A percentile compares a stretch with the other conserved stretches of the same genome.
phyloP scores from a whole-genome alignment of 2,113 vertebrate genomes.

The Peromyscus leucopus region DNA sequence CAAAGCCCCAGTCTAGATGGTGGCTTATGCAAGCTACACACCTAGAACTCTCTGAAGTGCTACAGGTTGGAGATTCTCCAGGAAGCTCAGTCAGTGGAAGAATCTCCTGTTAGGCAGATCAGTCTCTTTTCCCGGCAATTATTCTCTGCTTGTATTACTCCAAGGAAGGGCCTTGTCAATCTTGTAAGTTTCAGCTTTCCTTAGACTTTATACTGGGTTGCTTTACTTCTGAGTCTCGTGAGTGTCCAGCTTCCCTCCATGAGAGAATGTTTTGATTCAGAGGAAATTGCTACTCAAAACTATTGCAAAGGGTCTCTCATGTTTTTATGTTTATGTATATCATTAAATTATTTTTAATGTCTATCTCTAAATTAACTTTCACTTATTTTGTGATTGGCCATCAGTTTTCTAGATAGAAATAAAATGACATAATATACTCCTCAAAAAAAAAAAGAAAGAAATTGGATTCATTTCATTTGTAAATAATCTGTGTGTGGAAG shows the following conservation, averaged over 20 bases:
- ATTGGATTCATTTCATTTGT: not conserved
- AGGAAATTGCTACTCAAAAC: not conserved
- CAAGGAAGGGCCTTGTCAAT: not conserved
- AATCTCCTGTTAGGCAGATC: not conserved
- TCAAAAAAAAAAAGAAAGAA: constrained; percentile 13
- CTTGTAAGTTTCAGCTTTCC: not conserved
- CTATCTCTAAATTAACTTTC: not conserved
- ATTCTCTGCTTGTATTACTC: not conserved
- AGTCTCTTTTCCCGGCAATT: not conserved
- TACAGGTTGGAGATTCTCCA: not conserved
- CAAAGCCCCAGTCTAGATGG: not conserved
- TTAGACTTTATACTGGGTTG: not conserved
- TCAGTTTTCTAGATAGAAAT: constrained; percentile 14
- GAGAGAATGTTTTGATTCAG: not conserved
- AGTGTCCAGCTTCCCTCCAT: not conserved
- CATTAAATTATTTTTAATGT: not conserved
- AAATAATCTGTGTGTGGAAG: not conserved
- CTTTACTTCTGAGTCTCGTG: not conserved
- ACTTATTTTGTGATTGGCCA: not conserved
- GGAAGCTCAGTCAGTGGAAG: not conserved
- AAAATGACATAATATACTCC: not conserved
- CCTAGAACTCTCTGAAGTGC: not conserved
- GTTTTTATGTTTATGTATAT: not conserved
- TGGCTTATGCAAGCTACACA: not conserved
- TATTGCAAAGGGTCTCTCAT: not conserved